Evolutionary conservation across 2,113 vertebrate genomes (phyloP).

Genomic region (Erpornis zantholeuca): DNA sequence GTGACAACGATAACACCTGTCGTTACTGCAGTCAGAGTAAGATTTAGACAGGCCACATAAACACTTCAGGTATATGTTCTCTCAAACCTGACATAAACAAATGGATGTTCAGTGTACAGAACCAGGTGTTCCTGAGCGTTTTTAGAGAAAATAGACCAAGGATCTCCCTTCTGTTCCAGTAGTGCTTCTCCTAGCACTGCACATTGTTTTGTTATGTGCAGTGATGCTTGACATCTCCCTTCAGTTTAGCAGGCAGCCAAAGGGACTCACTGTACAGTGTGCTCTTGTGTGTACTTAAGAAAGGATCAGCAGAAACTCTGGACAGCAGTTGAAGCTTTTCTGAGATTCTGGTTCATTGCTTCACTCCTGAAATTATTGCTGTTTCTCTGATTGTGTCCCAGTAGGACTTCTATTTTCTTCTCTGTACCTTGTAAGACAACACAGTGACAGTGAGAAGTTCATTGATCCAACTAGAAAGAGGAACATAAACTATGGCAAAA

Average conservation of each 20-base stretch:
- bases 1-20: not conserved
- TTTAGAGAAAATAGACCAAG: not conserved
- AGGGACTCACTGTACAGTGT: not conserved
- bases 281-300: fast-evolving
- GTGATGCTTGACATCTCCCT: not conserved
- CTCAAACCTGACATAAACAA: not conserved
- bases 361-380: not conserved
- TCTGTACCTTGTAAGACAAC: not conserved
- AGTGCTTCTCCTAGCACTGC: not conserved
- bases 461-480: not conserved
- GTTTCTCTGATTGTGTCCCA: not conserved
- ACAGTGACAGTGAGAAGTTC: not conserved
- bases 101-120: not conserved
- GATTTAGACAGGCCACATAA: not conserved
- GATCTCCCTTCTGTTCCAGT: not conserved
- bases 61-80: not conserved
- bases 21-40: not conserved
- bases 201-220: not conserved
- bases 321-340: not conserved
- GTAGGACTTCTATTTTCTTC: not conserved
- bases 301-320: not conserved
- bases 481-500: not conserved
- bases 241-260: not conserved
- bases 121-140: not conserved
- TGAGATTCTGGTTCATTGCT: not conserved